phyloP scores from a whole-genome alignment of 2,797 vertebrate species.

The Acanthopagrus latus region DNA sequence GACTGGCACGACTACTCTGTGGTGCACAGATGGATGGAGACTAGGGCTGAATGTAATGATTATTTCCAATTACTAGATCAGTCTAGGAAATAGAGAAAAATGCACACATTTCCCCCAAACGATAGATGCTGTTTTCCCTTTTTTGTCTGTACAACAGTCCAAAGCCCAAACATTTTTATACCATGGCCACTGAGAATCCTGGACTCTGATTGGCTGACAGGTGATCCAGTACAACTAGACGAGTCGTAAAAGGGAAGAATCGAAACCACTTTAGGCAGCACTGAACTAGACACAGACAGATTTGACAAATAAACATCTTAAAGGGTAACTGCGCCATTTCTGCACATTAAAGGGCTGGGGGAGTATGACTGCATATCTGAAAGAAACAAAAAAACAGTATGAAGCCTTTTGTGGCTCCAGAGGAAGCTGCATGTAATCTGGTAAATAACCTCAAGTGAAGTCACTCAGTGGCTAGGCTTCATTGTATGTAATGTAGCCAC shows the following conservation, averaged over 20 bases:
- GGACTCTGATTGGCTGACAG: slow-evolving; percentile 22
- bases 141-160: not conserved
- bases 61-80: slow-evolving; percentile 35
- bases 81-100: slow-evolving; percentile 25
- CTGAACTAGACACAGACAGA: not conserved
- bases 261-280: too few relatives aligned
- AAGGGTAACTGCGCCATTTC: too few relatives aligned
- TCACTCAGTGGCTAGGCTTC: too few relatives aligned
- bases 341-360: too few relatives aligned
- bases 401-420: too few relatives aligned
- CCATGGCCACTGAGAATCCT: slow-evolving; percentile 17
- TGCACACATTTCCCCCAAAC: slow-evolving; percentile 17
- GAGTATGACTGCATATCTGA: too few relatives aligned
- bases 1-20: slow-evolving; percentile 49
- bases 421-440: too few relatives aligned
- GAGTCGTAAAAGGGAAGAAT: too few relatives aligned
- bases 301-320: too few relatives aligned
- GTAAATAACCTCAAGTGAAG: too few relatives aligned
- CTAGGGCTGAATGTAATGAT: slow-evolving; percentile 35
- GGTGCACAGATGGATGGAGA: slow-evolving; percentile 66
- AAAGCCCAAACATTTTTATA: slow-evolving; percentile 6
- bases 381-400: too few relatives aligned
- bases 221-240: not conserved
- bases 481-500: too few relatives aligned
- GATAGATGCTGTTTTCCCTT: slow-evolving; percentile 16